phyloP scores from a whole-genome alignment of 2,113 vertebrate genomes.

The Solenodon paradoxus region DNA sequence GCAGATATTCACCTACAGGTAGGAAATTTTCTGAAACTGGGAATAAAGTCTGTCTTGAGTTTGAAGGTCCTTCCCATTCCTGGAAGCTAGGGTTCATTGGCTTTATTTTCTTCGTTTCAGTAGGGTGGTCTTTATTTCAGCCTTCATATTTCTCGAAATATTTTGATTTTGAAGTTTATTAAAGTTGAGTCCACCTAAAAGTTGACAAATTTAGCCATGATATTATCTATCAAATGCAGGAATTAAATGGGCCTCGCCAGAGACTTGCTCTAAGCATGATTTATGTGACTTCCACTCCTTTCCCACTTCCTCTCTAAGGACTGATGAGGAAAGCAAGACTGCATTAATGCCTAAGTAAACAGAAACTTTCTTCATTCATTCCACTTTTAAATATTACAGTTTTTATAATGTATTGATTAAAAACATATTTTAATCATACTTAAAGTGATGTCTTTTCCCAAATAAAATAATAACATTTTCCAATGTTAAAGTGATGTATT shows the following conservation, averaged over 20 bases:
- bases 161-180: slow-evolving; percentile 53
- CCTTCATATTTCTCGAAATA: slow-evolving; percentile 39
- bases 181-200: slow-evolving; percentile 48
- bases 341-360: slow-evolving; percentile 58
- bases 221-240: slow-evolving; percentile 47
- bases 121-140: background rate
- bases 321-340: slow-evolving; percentile 52
- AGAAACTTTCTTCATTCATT: slow-evolving; percentile 57
- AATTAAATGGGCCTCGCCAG: slow-evolving; percentile 44
- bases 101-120: slow-evolving; percentile 31
- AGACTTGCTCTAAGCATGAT: slow-evolving; percentile 29
- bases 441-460: slow-evolving; percentile 59
- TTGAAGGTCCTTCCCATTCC: background rate
- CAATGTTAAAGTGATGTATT: slow-evolving; percentile 53
- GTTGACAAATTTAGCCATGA: slow-evolving; percentile 17
- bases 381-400: slow-evolving; percentile 57
- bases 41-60: background rate
- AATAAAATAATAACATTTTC: slow-evolving; percentile 62
- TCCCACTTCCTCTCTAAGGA: slow-evolving; percentile 65
- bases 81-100: background rate
- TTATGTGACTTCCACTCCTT: slow-evolving; percentile 57
- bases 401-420: slow-evolving; percentile 70
- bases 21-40: background rate
- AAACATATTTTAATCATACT: slow-evolving; percentile 68
- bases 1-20: background rate